Base-by-base conservation (phyloP, 2,113 vertebrate species). In the Tor tambroides region DNA sequence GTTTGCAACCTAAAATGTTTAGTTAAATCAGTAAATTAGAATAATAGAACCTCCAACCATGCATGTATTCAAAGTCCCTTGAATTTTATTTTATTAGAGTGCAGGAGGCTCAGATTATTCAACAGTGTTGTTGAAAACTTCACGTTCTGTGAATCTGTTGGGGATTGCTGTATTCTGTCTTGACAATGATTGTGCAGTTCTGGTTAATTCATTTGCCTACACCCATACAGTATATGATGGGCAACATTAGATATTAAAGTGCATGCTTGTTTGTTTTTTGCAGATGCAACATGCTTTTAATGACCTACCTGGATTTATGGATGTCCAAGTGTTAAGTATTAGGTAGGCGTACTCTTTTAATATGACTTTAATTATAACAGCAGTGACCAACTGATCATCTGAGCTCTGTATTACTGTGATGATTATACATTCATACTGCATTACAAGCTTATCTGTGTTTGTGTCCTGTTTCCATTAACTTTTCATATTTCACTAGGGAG, bases 221-320 rank as follows among this genome's bases (percentile, higher is more conserved):
- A 61, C 3, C 21, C 56, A 32, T 69, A n/a, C n/a, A n/a, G n/a
- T n/a, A 35, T 69, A 8, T 67, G 6, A 67, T 32, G 6, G 30
- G 3, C 23, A 69, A 81, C 41, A 32, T 63, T 65, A 51, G 41
- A 65, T 74, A 15, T 74, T 10, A 78, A 85, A 85, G 38, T 8
- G 85, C 69, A 43, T 1, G 61, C 28, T 89, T 56, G 87, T 87
- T 90, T 77, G 67, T 89, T 90, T 82, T 90, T 67, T 69, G 1
- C 92, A 98, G 98, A 96, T 98, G 96, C 95, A 95, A 92, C 96
- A 96, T 10, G 93, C 95, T 88, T 96, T 99, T 91, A 94, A 96
- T 90, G 96, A 96, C 90, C 93, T 97, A 83, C 95, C 96, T 61
- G 97, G 97, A 90, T 97, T 98, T 90, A 96, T 96, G 93, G 94